phyloP scores from a whole-genome alignment of 2,113 vertebrate genomes.

The Elephantulus edwardii region DNA sequence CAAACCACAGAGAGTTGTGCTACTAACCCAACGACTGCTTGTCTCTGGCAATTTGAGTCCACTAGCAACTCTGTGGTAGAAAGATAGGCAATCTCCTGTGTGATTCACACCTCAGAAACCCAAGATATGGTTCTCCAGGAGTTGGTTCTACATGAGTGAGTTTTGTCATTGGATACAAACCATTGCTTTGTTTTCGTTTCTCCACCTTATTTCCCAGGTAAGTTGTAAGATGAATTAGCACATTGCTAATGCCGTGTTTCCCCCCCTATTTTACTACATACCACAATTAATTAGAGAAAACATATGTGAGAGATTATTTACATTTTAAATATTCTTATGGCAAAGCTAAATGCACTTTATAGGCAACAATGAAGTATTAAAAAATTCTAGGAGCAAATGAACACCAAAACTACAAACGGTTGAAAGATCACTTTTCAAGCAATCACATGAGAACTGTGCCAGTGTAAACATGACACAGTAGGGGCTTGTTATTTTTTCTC shows the following conservation, averaged over 20 bases:
- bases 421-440: slow-evolving; percentile 37
- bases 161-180: not conserved
- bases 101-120: too few relatives aligned
- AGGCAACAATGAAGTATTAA: slow-evolving; percentile 3
- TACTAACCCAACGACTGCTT: too few relatives aligned
- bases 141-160: too few relatives aligned
- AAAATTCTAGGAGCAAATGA: not conserved
- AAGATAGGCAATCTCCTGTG: too few relatives aligned
- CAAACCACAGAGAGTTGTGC: too few relatives aligned
- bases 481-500: not conserved
- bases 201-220: not conserved
- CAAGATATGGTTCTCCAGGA: too few relatives aligned
- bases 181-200: not conserved
- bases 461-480: not conserved
- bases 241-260: not conserved
- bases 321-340: slow-evolving; percentile 15
- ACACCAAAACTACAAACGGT: not conserved
- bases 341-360: slow-evolving; percentile 2
- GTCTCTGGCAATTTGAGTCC: too few relatives aligned
- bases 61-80: too few relatives aligned
- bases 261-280: not conserved
- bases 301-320: not conserved
- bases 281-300: not conserved
- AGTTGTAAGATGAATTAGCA: not conserved
- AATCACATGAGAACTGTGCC: not conserved